Evolutionary conservation across 2,888 invertebrate species (phyloP).

Genomic region (Seira ritae): DNA sequence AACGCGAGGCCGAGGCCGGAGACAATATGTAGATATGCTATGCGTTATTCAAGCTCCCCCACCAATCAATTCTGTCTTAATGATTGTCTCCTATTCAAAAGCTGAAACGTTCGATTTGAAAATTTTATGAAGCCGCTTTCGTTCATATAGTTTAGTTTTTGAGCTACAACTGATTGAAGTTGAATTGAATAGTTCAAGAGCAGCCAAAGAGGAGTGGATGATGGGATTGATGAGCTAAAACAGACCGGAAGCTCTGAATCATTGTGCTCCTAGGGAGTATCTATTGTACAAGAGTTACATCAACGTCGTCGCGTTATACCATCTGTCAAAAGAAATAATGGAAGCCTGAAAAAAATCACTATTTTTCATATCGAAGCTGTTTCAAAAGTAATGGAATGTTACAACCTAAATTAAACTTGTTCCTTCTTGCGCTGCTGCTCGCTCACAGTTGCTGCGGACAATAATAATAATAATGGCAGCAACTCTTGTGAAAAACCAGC

Average conservation of each 20-base stretch:
- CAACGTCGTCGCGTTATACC: conserved; percentile 42
- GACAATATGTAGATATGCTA: too few species aligned
- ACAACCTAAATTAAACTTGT: neutral
- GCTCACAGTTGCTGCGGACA: neutral
- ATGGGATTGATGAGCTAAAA: conserved; percentile 56
- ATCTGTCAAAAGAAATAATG: conserved; percentile 54
- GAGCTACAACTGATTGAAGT: too few species aligned
- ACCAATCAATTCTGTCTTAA: too few species aligned
- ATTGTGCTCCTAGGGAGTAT: conserved; percentile 56
- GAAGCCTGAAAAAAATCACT: conserved; percentile 4
- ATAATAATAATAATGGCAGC: neutral
- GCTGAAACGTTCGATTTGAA: too few species aligned
- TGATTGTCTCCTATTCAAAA: too few species aligned
- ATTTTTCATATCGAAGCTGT: neutral
- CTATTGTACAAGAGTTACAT: neutral
- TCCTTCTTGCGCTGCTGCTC: conserved; percentile 1
- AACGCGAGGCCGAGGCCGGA: too few species aligned
- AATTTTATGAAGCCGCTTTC: too few species aligned
- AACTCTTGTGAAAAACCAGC: neutral
- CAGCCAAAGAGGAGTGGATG: neutral
- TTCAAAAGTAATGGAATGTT: conserved; percentile 6
- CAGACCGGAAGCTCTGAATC: conserved; percentile 62
- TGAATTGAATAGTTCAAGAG: too few species aligned
- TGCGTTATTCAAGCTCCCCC: too few species aligned
- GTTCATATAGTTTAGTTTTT: too few species aligned